Conservation (phyloP, 2,113 vertebrate species). For the Reinhardtius hippoglossoides region DNA sequence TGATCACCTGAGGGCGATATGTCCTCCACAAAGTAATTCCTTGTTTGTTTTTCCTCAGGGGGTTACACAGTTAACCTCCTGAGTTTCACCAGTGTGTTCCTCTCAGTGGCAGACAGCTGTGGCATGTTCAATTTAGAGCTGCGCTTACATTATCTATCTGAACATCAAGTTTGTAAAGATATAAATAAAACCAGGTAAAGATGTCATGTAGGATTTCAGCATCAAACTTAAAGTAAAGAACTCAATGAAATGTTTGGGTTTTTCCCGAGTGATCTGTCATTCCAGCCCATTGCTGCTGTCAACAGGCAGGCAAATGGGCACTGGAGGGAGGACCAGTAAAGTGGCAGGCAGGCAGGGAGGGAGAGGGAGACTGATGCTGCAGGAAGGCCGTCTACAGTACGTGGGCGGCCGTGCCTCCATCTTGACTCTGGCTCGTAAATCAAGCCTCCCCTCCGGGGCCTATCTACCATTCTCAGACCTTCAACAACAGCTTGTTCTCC, state of each 20-base stretch:
- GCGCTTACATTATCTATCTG: slow-evolving; percentile 26
- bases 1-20: slow-evolving; percentile 27
- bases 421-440: slow-evolving; percentile 75
- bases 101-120: slow-evolving; percentile 17
- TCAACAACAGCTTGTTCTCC: slow-evolving; percentile 75
- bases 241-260: slow-evolving; percentile 35
- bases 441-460: slow-evolving; percentile 69
- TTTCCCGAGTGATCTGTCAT: slow-evolving; percentile 48
- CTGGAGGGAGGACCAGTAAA: slow-evolving; percentile 48
- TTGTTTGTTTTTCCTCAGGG: slow-evolving; percentile 24
- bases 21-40: slow-evolving; percentile 10
- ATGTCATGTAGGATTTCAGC: slow-evolving; percentile 52
- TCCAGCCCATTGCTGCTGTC: slow-evolving; percentile 59
- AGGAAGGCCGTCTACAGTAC: slow-evolving; percentile 62
- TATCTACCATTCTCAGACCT: slow-evolving; percentile 75
- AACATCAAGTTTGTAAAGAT: slow-evolving; percentile 22
- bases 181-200: slow-evolving; percentile 23
- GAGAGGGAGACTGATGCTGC: slow-evolving; percentile 64
- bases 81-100: slow-evolving; percentile 40
- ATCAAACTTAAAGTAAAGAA: slow-evolving; percentile 33
- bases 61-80: slow-evolving; percentile 39
- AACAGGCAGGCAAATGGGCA: slow-evolving; percentile 52
- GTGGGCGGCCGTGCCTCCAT: slow-evolving; percentile 71
- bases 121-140: slow-evolving; percentile 44
- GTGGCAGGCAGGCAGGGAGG: slow-evolving; percentile 39